A percentile compares a stretch with the other conserved stretches of the same genome.
Conservation (phyloP, 2,797 vertebrate species). For the Danio kyathit region DNA sequence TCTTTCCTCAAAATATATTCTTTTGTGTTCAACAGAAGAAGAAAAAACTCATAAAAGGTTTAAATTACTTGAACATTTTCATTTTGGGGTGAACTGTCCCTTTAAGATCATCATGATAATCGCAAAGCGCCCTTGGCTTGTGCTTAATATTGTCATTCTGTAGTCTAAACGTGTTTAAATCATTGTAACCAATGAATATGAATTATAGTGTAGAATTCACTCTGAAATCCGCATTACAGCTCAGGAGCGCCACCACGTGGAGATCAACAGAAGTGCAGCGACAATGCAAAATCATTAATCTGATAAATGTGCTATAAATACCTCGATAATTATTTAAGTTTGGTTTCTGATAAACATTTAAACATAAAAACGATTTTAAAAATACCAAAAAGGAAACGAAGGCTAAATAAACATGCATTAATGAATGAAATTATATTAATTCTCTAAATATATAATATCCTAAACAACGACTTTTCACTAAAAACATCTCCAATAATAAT, state of each 20-base stretch:
- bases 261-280: neutral
- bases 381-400: neutral
- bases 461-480: too few species aligned
- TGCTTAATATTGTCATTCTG: neutral
- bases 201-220: neutral
- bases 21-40: too few species aligned
- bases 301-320: neutral
- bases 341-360: neutral
- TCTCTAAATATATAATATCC: too few species aligned
- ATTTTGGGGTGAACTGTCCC: too few species aligned
- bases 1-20: too few species aligned
- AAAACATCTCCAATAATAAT: too few species aligned
- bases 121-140: neutral
- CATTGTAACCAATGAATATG: neutral
- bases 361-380: neutral
- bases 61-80: too few species aligned
- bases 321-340: neutral
- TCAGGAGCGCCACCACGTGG: slow-evolving; percentile 52
- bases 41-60: too few species aligned
- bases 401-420: neutral
- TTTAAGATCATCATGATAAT: neutral
- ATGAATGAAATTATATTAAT: neutral
- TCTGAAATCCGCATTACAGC: neutral
- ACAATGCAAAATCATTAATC: neutral
- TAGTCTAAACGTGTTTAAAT: neutral